Evolutionary conservation across 2,888 invertebrate species (phyloP).

Genomic region (Hydrotaea cyrtoneurina): DNA sequence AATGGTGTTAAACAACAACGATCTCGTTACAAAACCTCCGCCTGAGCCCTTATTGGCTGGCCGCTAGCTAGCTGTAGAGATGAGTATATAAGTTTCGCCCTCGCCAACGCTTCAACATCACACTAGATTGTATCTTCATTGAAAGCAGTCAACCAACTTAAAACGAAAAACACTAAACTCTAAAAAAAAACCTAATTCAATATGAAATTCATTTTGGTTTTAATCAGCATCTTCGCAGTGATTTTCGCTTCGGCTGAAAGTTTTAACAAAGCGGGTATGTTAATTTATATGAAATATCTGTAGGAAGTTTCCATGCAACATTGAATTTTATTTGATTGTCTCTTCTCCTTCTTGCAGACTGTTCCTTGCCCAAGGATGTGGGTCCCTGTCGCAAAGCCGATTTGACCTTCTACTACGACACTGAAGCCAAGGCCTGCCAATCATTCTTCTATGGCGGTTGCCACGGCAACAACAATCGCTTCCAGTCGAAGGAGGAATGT

Average conservation of each 20-base stretch:
- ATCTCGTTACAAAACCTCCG: not conserved
- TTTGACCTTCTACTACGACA: slow-evolving; percentile 67
- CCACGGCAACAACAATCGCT: slow-evolving; percentile 72
- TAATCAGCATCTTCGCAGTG: slow-evolving; percentile 67
- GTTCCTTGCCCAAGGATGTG: slow-evolving; percentile 68
- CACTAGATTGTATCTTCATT: slow-evolving; percentile 41
- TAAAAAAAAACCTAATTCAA: slow-evolving; percentile 41
- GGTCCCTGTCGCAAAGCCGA: slow-evolving; percentile 71
- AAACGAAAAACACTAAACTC: too few relatives aligned
- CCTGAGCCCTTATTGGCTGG: slow-evolving; percentile 24
- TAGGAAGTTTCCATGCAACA: not conserved
- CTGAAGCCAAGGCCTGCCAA: slow-evolving; percentile 69
- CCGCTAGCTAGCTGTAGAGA: not conserved
- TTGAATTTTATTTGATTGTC: not conserved
- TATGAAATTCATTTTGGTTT: slow-evolving; percentile 62
- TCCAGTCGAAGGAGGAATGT: slow-evolving; percentile 68
- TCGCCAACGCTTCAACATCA: slow-evolving; percentile 40
- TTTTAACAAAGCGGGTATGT: slow-evolving; percentile 68
- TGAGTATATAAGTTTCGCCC: slow-evolving; percentile 53
- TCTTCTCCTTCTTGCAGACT: slow-evolving; percentile 62
- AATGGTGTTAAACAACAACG: not conserved
- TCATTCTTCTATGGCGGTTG: slow-evolving; percentile 73
- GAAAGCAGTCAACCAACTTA: slow-evolving; percentile 18
- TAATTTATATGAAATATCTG: too few relatives aligned
- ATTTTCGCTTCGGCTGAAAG: slow-evolving; percentile 62